Evolutionary conservation across 2,888 invertebrate genomes (phyloP).

Genomic region (Stictocephala bisonia): DNA sequence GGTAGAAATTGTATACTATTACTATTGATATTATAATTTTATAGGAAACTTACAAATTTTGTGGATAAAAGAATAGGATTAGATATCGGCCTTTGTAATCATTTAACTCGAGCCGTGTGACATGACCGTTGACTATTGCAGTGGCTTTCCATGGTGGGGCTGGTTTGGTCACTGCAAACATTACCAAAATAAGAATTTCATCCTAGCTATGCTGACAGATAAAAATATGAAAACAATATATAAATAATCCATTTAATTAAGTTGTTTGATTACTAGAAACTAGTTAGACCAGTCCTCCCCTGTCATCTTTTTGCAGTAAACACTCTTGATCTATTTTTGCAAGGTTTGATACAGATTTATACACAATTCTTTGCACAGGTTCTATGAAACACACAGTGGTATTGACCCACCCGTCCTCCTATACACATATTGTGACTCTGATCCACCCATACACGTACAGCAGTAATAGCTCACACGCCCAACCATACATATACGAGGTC

Average conservation of each 20-base stretch:
- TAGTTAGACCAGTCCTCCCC: background rate
- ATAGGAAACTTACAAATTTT: conserved; percentile 61
- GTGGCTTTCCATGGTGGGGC: conserved; percentile 61
- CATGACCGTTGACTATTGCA: conserved; percentile 60
- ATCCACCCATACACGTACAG: no score
- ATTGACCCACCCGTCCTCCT: no score
- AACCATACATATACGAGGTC: no score
- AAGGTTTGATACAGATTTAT: no score
- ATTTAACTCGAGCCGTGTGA: conserved; percentile 58
- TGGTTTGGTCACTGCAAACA: conserved; percentile 56
- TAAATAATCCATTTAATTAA: no score
- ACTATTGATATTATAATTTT: no score
- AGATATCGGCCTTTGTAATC: conserved; percentile 60
- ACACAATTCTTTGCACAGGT: no score
- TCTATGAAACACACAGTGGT: no score
- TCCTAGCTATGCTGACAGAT: background rate
- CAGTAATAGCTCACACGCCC: no score
- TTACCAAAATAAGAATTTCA: background rate
- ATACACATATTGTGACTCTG: no score
- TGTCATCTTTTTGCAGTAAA: background rate
- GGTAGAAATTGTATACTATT: no score
- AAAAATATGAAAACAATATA: background rate
- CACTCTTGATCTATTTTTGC: background rate
- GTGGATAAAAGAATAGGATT: conserved; percentile 60
- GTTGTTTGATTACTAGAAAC: background rate